Evolutionary conservation across 2,888 invertebrate species (phyloP), one percentile per base, ranked within the genome.

Genomic region (Lomographa bimaculata): DNA sequence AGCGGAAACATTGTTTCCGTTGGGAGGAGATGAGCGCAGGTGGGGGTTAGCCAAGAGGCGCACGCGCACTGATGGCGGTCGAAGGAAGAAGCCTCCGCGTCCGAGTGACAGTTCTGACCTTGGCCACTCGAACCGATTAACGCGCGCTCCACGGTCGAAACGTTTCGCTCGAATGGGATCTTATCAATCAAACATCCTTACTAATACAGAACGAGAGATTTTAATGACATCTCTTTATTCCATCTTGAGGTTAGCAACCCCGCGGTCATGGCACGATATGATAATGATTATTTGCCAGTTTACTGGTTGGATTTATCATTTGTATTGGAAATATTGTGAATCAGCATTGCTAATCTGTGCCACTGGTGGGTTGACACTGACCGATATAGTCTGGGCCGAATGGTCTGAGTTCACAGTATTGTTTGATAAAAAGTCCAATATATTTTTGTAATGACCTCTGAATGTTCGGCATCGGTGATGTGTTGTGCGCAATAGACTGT

Each of bases 91-190:
- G 72, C 64, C 71, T 73, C 68, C 54, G 16, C 28, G 27, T 10
- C 21, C 57, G 52, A 71, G 66, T 80, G 83, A 79, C 79, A 74
- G 69, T 60, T 56, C 56, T 64, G 76, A 80, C 85, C 86, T 85
- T 85, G 83, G 59, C 42, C 35, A 62, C 52, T 59, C 59, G 48
- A 58, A 51, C 50, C 50, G 54, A 49, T 60, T 59, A 64, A 64
- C 64, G 64, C 59, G 55, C 33, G 54, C 43, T 54, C 41, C 48
- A 51, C 67, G 53, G 55, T 38, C 41, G 46, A 37, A 54, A 52
- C 46, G 47, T 45, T 49, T 47, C 40, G 39, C 35, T 29, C 47
- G 38, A 44, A 28, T 36, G 27, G 40, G 58, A 67, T 64, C 48
- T 62, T 66, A 70, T 66, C 67, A 51, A 16, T 9, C 24, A 35